Evolutionary conservation across 1,140 invertebrate species (phyloP).

Genomic region (Bombus fervidus): DNA sequence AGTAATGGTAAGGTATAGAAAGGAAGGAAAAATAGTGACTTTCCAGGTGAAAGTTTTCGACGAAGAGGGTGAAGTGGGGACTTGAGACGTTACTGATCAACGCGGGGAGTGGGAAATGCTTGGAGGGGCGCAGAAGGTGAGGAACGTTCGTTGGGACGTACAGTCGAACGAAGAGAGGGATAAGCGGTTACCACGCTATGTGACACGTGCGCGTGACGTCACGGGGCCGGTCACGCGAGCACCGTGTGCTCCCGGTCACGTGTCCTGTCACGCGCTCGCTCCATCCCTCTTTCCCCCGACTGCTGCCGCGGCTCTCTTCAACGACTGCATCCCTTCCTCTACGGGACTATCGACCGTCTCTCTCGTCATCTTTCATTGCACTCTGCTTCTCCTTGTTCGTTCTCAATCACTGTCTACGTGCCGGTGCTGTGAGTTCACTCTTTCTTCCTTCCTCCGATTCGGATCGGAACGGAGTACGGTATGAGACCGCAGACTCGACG

Average conservation of each 20-base stretch:
- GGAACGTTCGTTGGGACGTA: slow-evolving; percentile 47
- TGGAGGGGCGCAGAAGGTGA: slow-evolving; percentile 41
- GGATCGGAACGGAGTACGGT: background rate
- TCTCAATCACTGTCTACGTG: slow-evolving; percentile 26
- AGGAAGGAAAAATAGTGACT: slow-evolving; percentile 31
- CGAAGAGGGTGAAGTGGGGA: slow-evolving; percentile 47
- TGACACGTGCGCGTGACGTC: slow-evolving; percentile 82
- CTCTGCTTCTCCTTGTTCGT: background rate
- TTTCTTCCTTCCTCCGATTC: background rate
- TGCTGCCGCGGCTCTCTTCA: background rate
- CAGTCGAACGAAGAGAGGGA: slow-evolving; percentile 48
- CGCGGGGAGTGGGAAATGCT: slow-evolving; percentile 1
- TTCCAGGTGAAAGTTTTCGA: slow-evolving; percentile 71
- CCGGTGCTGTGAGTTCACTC: background rate
- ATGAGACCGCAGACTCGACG: background rate
- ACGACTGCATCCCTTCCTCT: slow-evolving; percentile 33
- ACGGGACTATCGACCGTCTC: slow-evolving; percentile 5
- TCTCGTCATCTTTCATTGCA: slow-evolving; percentile 25
- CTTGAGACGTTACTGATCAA: slow-evolving; percentile 73
- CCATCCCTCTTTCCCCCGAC: slow-evolving; percentile 1
- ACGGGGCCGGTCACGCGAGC: slow-evolving; percentile 80
- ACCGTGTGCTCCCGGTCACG: slow-evolving; percentile 81
- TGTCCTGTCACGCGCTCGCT: slow-evolving; percentile 80
- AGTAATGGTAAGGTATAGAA: too few species aligned
- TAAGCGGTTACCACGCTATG: slow-evolving; percentile 75